Evolutionary conservation across 2,888 invertebrate genomes (phyloP).

Genomic region (Sycophila texana): DNA sequence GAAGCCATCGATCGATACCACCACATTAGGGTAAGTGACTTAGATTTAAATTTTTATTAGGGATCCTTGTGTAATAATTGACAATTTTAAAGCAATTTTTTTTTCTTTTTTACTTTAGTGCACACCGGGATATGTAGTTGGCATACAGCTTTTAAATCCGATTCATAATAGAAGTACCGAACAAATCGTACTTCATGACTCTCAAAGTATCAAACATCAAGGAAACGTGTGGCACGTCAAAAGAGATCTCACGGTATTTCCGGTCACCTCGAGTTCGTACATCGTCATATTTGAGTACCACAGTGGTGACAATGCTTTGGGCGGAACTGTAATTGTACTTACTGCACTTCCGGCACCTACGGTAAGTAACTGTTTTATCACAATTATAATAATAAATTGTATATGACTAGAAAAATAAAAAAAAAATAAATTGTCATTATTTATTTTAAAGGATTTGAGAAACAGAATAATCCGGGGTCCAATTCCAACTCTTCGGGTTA

Average conservation of each 20-base stretch:
- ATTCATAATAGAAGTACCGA: conserved; percentile 93
- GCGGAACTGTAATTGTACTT: conserved; percentile 88
- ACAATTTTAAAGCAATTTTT: background rate
- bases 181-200: conserved; percentile 87
- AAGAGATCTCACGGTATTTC: conserved; percentile 92
- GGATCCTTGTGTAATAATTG: background rate
- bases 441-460: conserved; percentile 78
- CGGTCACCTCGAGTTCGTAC: conserved; percentile 90
- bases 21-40: conserved; percentile 67
- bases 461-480: conserved; percentile 88
- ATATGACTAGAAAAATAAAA: background rate
- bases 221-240: conserved; percentile 85
- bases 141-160: conserved; percentile 93
- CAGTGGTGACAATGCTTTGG: conserved; percentile 87
- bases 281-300: conserved; percentile 87
- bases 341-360: conserved; percentile 84
- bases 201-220: conserved; percentile 80
- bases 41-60: conserved; percentile 3
- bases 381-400: background rate
- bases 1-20: conserved; percentile 74
- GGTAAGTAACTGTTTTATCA: conserved; percentile 75
- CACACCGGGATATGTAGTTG: conserved; percentile 90
- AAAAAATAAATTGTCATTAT: background rate
- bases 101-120: conserved; percentile 75
- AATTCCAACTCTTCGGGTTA: conserved; percentile 84